Percentiles rank a stretch among this genome's conserved stretches.
Evolutionary conservation across 2,113 vertebrate species (phyloP).

Genomic region (Oostethus manadensis): DNA sequence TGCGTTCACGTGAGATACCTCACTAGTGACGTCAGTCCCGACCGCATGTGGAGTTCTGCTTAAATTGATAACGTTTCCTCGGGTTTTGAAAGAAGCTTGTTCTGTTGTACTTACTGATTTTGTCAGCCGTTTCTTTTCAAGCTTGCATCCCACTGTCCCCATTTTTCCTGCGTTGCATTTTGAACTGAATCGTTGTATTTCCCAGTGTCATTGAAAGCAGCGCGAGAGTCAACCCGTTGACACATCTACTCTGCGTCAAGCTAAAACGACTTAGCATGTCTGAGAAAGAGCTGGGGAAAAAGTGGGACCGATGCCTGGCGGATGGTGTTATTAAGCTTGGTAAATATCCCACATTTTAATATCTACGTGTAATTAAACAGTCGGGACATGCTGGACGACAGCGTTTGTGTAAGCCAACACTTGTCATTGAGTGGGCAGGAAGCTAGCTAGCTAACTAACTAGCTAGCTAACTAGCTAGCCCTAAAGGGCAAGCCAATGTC

Average conservation of each 20-base stretch:
- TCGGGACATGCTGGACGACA: not conserved
- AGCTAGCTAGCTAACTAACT: conserved; percentile 64
- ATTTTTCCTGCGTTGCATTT: not conserved
- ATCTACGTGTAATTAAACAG: not conserved
- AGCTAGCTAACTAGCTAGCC: conserved; percentile 62
- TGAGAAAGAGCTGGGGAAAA: conserved; percentile 86
- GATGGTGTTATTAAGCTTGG: conserved; percentile 87
- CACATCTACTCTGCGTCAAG: conserved; percentile 29
- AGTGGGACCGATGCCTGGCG: conserved; percentile 92
- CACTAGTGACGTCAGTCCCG: not conserved
- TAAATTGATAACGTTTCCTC: not conserved
- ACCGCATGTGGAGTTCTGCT: not conserved
- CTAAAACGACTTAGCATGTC: conserved; percentile 72
- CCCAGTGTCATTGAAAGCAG: conserved; percentile 23
- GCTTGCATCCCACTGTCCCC: not conserved
- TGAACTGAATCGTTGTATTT: not conserved
- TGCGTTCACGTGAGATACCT: conserved; percentile 4
- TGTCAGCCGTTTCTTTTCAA: not conserved
- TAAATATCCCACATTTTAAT: conserved; percentile 55
- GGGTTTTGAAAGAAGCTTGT: not conserved
- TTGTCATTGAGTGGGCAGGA: conserved; percentile 51
- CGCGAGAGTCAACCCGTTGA: conserved; percentile 26
- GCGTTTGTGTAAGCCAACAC: too few species aligned
- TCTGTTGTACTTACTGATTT: not conserved
- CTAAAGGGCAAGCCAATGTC: conserved; percentile 45